Evolutionary conservation across 2,113 vertebrate genomes (phyloP).

Genomic region (Pyxicephalus adspersus): DNA sequence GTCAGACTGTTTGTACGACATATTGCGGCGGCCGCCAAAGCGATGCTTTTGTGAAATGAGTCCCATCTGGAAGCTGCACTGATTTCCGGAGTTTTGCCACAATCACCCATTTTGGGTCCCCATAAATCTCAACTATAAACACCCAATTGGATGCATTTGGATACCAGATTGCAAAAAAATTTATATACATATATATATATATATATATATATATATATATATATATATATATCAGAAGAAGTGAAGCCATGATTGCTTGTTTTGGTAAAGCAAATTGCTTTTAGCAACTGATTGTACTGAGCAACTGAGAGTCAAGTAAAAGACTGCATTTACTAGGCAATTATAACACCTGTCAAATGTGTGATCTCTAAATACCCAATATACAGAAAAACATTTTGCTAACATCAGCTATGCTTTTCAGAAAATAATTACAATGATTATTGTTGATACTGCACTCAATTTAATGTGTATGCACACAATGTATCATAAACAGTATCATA

Average conservation of each 20-base stretch:
- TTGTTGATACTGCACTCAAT: too few relatives aligned
- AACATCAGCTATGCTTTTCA: too few relatives aligned
- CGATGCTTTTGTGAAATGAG: slow-evolving; percentile 21
- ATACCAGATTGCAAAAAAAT: slow-evolving; percentile 38
- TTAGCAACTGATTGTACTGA: background rate
- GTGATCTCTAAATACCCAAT: background rate
- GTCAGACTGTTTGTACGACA: slow-evolving; percentile 32
- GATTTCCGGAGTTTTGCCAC: slow-evolving; percentile 21
- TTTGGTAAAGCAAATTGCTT: slow-evolving; percentile 3
- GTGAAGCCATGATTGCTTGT: slow-evolving; percentile 17
- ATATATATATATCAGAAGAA: slow-evolving; percentile 7
- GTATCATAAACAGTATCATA: too few relatives aligned
- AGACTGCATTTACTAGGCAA: background rate
- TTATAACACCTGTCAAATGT: slow-evolving; percentile 10
- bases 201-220: slow-evolving; percentile 19
- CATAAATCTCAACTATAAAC: slow-evolving; percentile 45
- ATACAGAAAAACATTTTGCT: background rate
- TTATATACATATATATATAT: slow-evolving; percentile 17
- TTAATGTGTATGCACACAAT: too few relatives aligned
- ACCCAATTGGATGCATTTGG: slow-evolving; percentile 31
- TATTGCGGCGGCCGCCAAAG: slow-evolving; percentile 19
- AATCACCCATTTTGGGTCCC: slow-evolving; percentile 21
- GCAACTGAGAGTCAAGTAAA: too few relatives aligned
- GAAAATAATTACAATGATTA: too few relatives aligned
- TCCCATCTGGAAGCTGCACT: slow-evolving; percentile 44